Conservation (phyloP, 2,113 vertebrate species). For the Malaclemys terrapin region DNA sequence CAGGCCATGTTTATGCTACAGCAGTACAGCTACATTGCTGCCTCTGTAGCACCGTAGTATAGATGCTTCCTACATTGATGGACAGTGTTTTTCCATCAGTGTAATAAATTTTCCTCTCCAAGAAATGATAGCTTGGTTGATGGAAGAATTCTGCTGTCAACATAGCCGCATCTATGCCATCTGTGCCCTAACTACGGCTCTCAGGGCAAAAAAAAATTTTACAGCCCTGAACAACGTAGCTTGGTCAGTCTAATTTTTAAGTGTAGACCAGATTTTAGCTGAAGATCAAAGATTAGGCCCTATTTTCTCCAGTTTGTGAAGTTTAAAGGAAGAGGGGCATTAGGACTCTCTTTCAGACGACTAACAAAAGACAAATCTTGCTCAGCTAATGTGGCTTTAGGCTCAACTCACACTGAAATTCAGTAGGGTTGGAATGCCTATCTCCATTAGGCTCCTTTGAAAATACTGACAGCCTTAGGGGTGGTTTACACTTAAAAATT, state of each 20-base stretch:
- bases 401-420: background rate
- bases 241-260: background rate
- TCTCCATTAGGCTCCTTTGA: background rate
- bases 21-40: background rate
- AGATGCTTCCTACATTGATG: no score
- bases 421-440: background rate
- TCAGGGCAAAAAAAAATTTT: background rate
- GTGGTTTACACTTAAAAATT: background rate
- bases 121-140: background rate
- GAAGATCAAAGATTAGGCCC: background rate
- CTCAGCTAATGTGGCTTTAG: background rate
- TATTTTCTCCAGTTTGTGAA: rapidly evolving
- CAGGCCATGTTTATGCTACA: background rate
- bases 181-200: background rate
- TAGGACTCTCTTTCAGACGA: rapidly evolving
- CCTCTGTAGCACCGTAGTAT: background rate
- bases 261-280: background rate
- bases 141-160: background rate
- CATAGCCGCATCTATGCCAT: background rate
- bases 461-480: background rate
- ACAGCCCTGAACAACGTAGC: background rate
- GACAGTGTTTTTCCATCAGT: background rate
- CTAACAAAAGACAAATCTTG: background rate
- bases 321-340: background rate
- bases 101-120: background rate